Evolutionary conservation across 1,140 invertebrate genomes (phyloP).

Genomic region (Campoletis sonorensis): DNA sequence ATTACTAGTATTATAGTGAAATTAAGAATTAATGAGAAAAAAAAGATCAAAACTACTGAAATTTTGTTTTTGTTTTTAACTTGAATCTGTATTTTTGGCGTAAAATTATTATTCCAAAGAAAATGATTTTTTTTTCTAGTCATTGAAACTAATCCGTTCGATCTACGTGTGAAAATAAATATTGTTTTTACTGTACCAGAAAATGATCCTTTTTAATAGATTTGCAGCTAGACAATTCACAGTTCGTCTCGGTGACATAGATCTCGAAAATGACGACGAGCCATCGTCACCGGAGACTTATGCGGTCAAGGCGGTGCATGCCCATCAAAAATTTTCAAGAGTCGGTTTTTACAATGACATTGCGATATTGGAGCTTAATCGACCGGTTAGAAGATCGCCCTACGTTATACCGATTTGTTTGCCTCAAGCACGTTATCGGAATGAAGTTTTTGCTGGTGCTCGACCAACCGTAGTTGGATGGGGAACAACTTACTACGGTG

Average conservation of each 20-base stretch:
- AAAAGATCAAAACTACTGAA: no score
- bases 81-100: no score
- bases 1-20: no score
- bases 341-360: slow-evolving; percentile 96
- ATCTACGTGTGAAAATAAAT: no score
- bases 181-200: neutral
- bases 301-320: slow-evolving; percentile 85
- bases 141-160: no score
- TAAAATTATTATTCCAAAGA: no score
- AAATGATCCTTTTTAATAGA: slow-evolving; percentile 73
- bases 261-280: slow-evolving; percentile 88
- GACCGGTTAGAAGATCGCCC: slow-evolving; percentile 85
- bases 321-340: slow-evolving; percentile 88
- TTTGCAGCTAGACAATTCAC: slow-evolving; percentile 92
- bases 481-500: slow-evolving; percentile 91
- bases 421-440: slow-evolving; percentile 79
- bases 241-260: slow-evolving; percentile 91
- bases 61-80: no score
- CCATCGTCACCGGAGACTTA: slow-evolving; percentile 87
- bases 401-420: slow-evolving; percentile 94
- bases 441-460: slow-evolving; percentile 82
- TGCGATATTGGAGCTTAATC: slow-evolving; percentile 86
- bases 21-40: no score
- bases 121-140: no score
- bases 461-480: slow-evolving; percentile 94